phyloP scores from a whole-genome alignment of 2,797 vertebrate genomes.

The Cephalopachus bancanus region DNA sequence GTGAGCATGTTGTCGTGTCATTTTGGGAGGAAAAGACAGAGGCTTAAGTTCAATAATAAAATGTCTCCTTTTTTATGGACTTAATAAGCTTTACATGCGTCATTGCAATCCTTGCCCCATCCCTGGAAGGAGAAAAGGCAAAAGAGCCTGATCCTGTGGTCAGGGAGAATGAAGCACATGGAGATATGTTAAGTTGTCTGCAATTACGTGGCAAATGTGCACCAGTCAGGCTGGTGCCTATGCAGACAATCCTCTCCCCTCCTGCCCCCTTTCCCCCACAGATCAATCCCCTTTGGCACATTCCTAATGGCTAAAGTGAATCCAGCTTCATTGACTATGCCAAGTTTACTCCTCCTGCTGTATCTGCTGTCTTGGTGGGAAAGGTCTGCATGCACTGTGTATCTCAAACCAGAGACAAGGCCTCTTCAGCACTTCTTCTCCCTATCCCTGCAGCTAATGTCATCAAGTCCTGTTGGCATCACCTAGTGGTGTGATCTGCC shows the following conservation, averaged over 20 bases:
- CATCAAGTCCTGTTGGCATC: neutral
- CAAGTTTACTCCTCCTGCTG: neutral
- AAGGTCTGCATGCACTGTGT: neutral
- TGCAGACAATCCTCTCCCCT: neutral
- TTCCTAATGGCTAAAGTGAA: neutral
- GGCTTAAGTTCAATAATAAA: neutral
- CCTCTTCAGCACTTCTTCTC: neutral
- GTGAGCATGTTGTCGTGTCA: neutral
- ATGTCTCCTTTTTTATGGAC: neutral
- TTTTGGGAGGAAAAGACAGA: slow-evolving; percentile 45
- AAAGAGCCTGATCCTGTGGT: slow-evolving; percentile 17
- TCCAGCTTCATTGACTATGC: neutral
- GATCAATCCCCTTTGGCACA: neutral
- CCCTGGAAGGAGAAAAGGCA: neutral
- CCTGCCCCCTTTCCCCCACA: neutral
- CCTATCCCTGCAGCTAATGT: neutral
- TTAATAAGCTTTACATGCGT: neutral
- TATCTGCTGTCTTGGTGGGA: neutral
- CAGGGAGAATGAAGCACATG: neutral
- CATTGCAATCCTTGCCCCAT: neutral
- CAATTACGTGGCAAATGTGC: neutral
- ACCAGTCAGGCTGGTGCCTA: neutral
- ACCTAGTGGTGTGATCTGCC: neutral
- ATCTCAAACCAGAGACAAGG: neutral
- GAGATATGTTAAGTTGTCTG: neutral